These are phyloP conservation scores for Chondrosia reniformis DNA, from an alignment of 37 sponge, comb jelly and placozoan species.

Conservation along the genomic window DNA sequence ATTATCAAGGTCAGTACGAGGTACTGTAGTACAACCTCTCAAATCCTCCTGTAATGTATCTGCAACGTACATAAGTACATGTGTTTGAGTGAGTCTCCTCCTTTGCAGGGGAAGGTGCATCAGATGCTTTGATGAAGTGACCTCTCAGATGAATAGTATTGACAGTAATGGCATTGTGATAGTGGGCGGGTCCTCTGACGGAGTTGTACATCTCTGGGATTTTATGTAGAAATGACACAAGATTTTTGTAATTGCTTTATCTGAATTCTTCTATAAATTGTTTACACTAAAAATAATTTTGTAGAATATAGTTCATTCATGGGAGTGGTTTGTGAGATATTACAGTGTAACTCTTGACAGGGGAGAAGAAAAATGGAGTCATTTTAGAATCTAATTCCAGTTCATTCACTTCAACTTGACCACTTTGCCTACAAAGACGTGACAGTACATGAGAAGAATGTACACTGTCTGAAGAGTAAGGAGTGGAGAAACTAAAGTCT, in stretches of 20 bases:
- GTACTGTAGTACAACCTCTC: not conserved
- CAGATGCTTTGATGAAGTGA: not conserved
- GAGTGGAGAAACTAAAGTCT: too few relatives aligned
- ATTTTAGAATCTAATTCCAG: slow-evolving; percentile 56
- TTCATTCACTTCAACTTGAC: slow-evolving; percentile 20
- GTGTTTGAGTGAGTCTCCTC: not conserved
- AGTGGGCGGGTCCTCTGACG: slow-evolving; percentile 30
- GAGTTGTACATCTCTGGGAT: slow-evolving; percentile 35
- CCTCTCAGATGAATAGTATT: slow-evolving; percentile 16
- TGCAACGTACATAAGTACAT: not conserved
- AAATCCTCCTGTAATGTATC: not conserved
- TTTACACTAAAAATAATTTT: too few relatives aligned
- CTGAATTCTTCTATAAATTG: too few relatives aligned
- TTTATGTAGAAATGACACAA: too few relatives aligned
- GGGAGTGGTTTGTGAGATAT: too few relatives aligned
- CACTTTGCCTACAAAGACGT: slow-evolving; percentile 45
- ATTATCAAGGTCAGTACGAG: slow-evolving; percentile 26
- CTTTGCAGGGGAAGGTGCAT: not conserved
- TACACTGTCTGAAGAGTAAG: too few relatives aligned
- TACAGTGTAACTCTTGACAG: slow-evolving; percentile 66
- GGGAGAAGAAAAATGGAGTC: slow-evolving; percentile 68
- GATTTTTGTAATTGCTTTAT: too few relatives aligned
- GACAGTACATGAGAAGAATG: too few relatives aligned
- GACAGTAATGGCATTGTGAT: slow-evolving; percentile 23
- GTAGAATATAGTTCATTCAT: too few relatives aligned